Base-by-base conservation (phyloP, 2,797 vertebrate species). In the Cossypha niveicapilla region DNA sequence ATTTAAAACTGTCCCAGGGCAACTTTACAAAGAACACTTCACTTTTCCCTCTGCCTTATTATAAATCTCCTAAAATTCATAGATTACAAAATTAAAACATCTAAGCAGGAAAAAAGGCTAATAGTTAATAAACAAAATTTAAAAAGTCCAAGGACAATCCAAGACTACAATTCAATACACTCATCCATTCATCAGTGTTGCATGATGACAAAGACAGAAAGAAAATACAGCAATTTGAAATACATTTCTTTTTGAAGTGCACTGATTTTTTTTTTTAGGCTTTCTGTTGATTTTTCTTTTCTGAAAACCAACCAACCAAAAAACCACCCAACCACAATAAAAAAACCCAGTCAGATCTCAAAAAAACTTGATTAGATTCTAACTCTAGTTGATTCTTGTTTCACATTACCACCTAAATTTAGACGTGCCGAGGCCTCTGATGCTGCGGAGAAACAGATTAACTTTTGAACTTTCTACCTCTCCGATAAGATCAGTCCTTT, bases 401-500 rank as follows among this genome's bases (percentile, higher is more conserved):
- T 90, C 45, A 57, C 5, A 9, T 77, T 57, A 25, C 39, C 6
- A 4, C 48, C 70, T 63, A 67, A 27, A 71, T 70, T 61, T 63
- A 83, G 41, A n/a, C 10, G 16, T 4, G 11, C 11, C 3, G 1
- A 70, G 27, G 28, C 11, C 61, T 88, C 68, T 61, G 13, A 91
- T 13, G 47, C 57, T 9, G 2, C 3, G 13, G 8, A 90, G 45
- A 71, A 90, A 70, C 25, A 65, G 32, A 67, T 75, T 53, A 75
- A 61, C 22, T 65, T 80, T 75, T 90, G 41, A 80, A 66, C 72
- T 80, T 84, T 56, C 39, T 28, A 30, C 11, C 4, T 24, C 50
- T 77, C n/a, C 0, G 0, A 32, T 30, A 62, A 73, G 16, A 73
- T 6, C 1, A 0, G 35, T 54, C 32, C 34, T 58, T 75, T 72